Evolutionary conservation across 2,888 invertebrate genomes (phyloP), one percentile per base, ranked within the genome.

Genomic region (Strigamia transsilvanica): DNA sequence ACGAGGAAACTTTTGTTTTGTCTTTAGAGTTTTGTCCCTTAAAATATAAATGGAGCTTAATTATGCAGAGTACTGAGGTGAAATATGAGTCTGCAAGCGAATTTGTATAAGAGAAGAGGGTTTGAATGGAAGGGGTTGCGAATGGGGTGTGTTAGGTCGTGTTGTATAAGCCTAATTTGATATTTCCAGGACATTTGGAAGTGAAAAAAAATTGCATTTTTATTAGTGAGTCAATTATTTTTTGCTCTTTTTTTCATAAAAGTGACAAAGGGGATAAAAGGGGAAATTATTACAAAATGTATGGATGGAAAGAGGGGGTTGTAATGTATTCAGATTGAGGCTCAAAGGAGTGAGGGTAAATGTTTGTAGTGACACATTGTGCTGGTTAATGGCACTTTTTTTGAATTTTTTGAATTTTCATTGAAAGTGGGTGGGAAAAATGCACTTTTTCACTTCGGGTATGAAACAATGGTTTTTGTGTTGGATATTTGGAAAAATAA

Each of bases 191-290:
- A 73, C 66, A 66, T 66, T 27, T 66, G 66, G 23, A 23, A 2
- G 21, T 66, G 66, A 3, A 15, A 66, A 61, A 73, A 73, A 73
- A 32, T 73, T 27, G 73, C 73, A 73, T 73, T 73, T 73, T 73
- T 73, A 73, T 73, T 73, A 73, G 73, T 73, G 2, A 73, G 27
- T 32, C 73, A 73, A 73, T 73, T 73, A 73, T 73, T 32, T 51
- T 73, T 73, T 73, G 27, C 73, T 27, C n/a, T 32, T 66, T 73
- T 73, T 73, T 73, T 73, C 5, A 56, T 56, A 21, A 56, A 56
- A 56, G 18, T 73, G 32, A 27, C 32, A 73, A 27, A 32, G 73
- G 73, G 32, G 73, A 32, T 73, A n/a, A 73, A 73, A 73, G 32
- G 73, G 32, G 73, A 32, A 32, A 32, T 73, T 73, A 32, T 73